Evolutionary conservation across 2,888 invertebrate genomes (phyloP).

Genomic region (Himalopsyche kuldschensis): DNA sequence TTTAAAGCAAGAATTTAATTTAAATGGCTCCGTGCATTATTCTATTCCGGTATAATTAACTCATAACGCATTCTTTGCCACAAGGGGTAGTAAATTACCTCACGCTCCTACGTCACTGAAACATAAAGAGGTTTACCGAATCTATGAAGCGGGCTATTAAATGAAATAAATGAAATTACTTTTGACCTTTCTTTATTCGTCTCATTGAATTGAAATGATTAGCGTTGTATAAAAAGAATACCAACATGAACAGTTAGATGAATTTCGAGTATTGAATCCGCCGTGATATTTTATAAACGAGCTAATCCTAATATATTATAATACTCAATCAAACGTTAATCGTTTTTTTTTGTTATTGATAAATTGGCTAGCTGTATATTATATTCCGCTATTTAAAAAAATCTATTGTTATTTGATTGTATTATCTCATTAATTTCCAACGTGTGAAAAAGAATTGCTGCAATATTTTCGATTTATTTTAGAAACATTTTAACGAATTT

Average conservation of each 20-base stretch:
- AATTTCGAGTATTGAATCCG: background rate
- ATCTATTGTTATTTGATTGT: too few relatives aligned
- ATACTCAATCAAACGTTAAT: background rate
- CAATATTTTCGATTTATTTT: too few relatives aligned
- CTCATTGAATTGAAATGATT: background rate
- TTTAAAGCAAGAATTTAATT: too few relatives aligned
- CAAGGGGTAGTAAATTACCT: too few relatives aligned
- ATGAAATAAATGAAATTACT: constrained; percentile 20
- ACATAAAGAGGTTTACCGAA: constrained; percentile 9
- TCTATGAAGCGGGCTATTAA: constrained; percentile 23
- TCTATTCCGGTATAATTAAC: too few relatives aligned
- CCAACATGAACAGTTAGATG: background rate
- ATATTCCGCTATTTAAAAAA: too few relatives aligned
- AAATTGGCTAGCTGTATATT: background rate
- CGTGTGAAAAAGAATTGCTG: too few relatives aligned
- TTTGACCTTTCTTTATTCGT: constrained; percentile 18
- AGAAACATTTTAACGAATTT: too few relatives aligned
- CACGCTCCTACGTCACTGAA: background rate
- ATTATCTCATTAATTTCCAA: too few relatives aligned
- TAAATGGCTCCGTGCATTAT: too few relatives aligned
- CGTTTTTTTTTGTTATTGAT: background rate
- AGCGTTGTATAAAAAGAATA: background rate
- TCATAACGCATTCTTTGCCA: too few relatives aligned
- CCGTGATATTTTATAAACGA: background rate
- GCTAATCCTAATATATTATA: background rate